Base-by-base conservation (phyloP, 2,113 vertebrate species). In the Dryoscopus gambensis region DNA sequence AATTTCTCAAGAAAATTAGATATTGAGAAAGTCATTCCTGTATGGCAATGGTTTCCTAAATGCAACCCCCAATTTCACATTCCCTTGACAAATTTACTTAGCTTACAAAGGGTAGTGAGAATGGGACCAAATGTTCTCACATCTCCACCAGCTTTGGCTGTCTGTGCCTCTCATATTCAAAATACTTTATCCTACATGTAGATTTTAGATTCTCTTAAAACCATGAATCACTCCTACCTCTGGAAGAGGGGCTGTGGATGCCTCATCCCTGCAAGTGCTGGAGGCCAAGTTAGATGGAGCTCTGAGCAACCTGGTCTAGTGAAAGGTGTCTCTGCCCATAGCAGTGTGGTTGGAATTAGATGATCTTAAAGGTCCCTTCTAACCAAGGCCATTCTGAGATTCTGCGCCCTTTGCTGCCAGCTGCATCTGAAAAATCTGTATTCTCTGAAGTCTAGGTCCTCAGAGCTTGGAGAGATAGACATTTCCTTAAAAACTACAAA, bases 381-480 rank as follows among this genome's bases (percentile, higher is more conserved):
- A 62, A 83, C 8, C 17, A 42, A 42, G 25, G 21, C 8, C 30
- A 62, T 42, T 55, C 30, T 15, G 40, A 3, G 16, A 39, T 67
- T 82, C 53, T 8, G 7, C 2, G 1, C 24, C 14, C 16, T 63
- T 50, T 50, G 28, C 21, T 0, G 0, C 24, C 12, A 3, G 28
- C 3, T 11, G 6, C 0, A 2, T 25, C 23, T 35, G 49, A 71
- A 84, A 83, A 39, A 50, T 20, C 44, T 28, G 21, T 24, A 31
- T 60, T 71, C 23, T 56, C 12, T 46, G 23, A 73, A 71, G 8
- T 47, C 47, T 15, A 16, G 3, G 42, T 44, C 37, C 23, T 55
- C 30, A 20, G 40, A 25, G 37, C 40, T 33, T 9, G 14, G 17
- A 37, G 16, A 40, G 11, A 24, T 3, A 33, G 33, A 22, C 7